Base-by-base conservation (phyloP, 2,888 invertebrate genomes). In the Panzeria rudis region DNA sequence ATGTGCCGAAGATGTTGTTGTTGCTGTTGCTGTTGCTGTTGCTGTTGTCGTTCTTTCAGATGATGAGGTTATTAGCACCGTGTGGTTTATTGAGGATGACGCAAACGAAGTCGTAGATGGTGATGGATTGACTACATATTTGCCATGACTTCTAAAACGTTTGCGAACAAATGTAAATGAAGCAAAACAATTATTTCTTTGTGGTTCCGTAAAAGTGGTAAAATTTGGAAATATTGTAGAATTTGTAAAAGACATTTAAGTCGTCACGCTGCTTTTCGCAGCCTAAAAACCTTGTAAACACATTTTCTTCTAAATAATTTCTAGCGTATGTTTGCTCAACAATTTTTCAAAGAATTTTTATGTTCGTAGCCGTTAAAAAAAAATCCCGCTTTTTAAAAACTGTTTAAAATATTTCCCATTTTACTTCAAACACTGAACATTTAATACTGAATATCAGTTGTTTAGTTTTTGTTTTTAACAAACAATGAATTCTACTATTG, bases 41-140 rank as follows among this genome's bases (percentile, higher is more conserved):
- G 77, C 20, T 29, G 69, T 47, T 9, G 71, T 47, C n/a, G 9
- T 35, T 23, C 44, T 44, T 62, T 64, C 29, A 1, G 59, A 50
- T 50, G 73, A 66, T 73, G 80, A 80, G 72, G 73, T 80, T 80
- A 59, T 80, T 80, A 80, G 73, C 80, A 80, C 72, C 66, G 66
- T 47, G 64, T 64, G 41, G 35, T 66, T 66, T 56, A 68, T n/a
- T 23, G 56, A 13, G n/a, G 35, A 44, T 20, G 44, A 66, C 20
- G 66, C 20, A 7, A 32, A 38, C 15, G 61, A 25, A 11, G 17
- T 25, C 7, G 17, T 38, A 11, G 50, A 6, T 66, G 73, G 17
- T 54, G 82, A 54, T 56, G 77, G 78, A 82, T 85, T 85, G 59
- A 85, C 82, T 9, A 85, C 82, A 79, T 85, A 85, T 82, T 85